These are phyloP conservation scores for Barypeithes pellucidus DNA, from an alignment of 2,888 invertebrate genomes.

Conservation along the genomic window DNA sequence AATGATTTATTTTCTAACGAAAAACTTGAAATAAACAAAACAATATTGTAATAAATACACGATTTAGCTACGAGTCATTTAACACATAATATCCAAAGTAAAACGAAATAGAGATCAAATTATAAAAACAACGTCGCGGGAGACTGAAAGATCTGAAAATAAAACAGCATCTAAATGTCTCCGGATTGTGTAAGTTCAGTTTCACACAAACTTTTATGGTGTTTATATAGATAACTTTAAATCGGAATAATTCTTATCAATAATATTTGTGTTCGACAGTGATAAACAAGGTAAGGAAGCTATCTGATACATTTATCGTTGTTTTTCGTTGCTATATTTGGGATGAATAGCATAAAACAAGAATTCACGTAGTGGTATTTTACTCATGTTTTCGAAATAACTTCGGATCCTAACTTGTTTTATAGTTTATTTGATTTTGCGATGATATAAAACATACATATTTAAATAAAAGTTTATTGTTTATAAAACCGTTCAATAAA, in stretches of 20 bases:
- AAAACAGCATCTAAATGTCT: constrained; percentile 71
- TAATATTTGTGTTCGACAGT: constrained; percentile 22
- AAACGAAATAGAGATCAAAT: constrained; percentile 56
- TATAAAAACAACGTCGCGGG: constrained; percentile 65
- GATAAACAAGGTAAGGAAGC: constrained; percentile 31
- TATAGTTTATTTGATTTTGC: constrained; percentile 16
- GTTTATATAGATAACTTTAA: constrained; percentile 59
- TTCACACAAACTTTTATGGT: constrained; percentile 64
- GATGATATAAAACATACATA: not conserved
- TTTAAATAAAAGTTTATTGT: constrained; percentile 9
- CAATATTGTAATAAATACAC: too few relatives aligned
- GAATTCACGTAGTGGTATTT: constrained; percentile 27
- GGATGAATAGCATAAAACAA: constrained; percentile 42
- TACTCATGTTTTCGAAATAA: constrained; percentile 45
- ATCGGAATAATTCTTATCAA: constrained; percentile 32
- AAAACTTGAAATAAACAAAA: too few relatives aligned
- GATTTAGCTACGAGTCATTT: constrained; percentile 3
- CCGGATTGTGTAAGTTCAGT: constrained; percentile 68
- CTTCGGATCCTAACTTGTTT: constrained; percentile 8
- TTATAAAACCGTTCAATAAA: not conserved
- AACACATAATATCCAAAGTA: constrained; percentile 28
- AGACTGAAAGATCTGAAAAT: constrained; percentile 70
- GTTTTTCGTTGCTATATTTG: constrained; percentile 25
- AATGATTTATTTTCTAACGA: too few relatives aligned
- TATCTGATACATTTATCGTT: constrained; percentile 22